phyloP scores from a whole-genome alignment of 2,797 vertebrate species.

The Rhynchonycteris naso region DNA sequence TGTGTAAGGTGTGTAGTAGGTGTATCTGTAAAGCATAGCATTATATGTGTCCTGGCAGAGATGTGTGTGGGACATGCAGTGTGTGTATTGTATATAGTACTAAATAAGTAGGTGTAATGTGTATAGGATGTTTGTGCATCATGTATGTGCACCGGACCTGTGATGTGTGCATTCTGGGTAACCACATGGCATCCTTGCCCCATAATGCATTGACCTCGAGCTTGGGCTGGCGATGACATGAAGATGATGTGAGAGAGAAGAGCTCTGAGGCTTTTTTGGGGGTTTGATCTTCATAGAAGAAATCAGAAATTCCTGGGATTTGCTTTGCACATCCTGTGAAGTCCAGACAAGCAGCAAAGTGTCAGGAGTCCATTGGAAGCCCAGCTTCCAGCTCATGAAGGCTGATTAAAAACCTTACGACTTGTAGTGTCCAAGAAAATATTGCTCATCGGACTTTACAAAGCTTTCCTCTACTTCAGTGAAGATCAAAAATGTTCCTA shows the following conservation, averaged over 20 bases:
- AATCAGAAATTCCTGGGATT: neutral
- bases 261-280: neutral
- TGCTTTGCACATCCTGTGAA: constrained; percentile 6
- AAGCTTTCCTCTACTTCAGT: constrained; percentile 13
- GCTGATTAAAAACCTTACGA: neutral
- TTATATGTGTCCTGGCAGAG: neutral
- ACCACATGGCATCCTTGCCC: neutral
- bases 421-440: constrained; percentile 56
- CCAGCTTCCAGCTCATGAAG: neutral
- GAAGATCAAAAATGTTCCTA: constrained; percentile 39
- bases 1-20: neutral
- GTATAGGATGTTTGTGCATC: neutral
- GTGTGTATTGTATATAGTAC: neutral
- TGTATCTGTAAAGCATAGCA: neutral
- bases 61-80: neutral
- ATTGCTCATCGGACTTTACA: constrained; percentile 42
- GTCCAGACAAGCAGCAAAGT: neutral
- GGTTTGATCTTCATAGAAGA: neutral
- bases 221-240: accelerated
- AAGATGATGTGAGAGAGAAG: neutral
- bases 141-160: accelerated
- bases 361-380: neutral
- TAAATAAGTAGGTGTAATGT: neutral
- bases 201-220: neutral
- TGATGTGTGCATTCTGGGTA: neutral